Conservation (phyloP, 2,797 vertebrate species). For the Catamblyrhynchus diadema region DNA sequence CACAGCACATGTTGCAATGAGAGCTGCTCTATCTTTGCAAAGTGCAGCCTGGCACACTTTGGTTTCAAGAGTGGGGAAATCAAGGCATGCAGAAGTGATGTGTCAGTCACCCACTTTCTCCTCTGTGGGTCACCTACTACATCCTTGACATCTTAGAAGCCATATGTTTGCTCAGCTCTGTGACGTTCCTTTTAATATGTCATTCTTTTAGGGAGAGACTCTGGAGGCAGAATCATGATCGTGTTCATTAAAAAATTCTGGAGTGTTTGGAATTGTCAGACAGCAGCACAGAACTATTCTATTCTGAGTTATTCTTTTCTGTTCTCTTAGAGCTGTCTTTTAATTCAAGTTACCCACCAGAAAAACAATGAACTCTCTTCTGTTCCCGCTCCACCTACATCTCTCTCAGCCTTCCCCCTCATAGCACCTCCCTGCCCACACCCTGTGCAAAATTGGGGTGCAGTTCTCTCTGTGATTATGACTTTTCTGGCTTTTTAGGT, state of each 20-base stretch:
- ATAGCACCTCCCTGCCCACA: background rate
- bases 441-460: background rate
- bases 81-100: constrained; percentile 6
- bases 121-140: background rate
- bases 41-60: background rate
- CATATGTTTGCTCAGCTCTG: background rate
- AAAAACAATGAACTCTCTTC: background rate
- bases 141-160: background rate
- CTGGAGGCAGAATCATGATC: background rate
- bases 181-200: background rate
- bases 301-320: background rate
- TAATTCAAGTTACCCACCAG: background rate
- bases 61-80: background rate
- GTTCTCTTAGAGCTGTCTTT: background rate
- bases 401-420: background rate
- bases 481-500: background rate
- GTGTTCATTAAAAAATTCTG: background rate
- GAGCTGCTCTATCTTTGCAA: background rate
- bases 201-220: background rate
- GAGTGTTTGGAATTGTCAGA: background rate
- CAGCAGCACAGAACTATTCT: background rate
- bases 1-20: constrained; percentile 2
- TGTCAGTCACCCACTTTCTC: background rate
- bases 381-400: background rate
- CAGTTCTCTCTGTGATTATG: background rate